These are phyloP conservation scores for Eurosta solidaginis DNA, from an alignment of 1,140 invertebrate species.

Conservation along the genomic window DNA sequence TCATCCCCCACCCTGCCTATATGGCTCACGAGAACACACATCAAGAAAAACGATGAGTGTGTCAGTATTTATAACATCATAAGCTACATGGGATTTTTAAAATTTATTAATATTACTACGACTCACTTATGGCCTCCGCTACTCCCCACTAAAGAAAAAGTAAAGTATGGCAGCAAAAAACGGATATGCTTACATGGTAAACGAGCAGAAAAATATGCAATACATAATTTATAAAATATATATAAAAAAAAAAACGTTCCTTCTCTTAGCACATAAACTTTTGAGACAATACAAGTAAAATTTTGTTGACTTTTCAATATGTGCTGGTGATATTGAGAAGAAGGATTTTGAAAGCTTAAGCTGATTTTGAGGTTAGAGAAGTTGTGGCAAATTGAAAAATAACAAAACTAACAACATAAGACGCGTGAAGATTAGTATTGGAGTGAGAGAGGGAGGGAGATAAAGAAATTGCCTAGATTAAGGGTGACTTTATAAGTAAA, in stretches of 20 bases:
- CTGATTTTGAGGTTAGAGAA: background rate
- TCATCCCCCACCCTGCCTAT: background rate
- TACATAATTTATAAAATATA: constrained; percentile 10
- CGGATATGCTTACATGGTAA: background rate
- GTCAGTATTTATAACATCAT: background rate
- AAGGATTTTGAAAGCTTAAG: constrained; percentile 9
- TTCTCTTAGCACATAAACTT: background rate
- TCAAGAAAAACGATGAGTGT: background rate
- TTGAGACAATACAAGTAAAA: background rate
- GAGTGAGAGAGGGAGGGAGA: background rate
- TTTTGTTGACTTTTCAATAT: background rate
- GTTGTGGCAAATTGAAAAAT: constrained; percentile 26
- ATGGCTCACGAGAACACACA: background rate
- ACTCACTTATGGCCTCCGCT: background rate
- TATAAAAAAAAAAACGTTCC: background rate
- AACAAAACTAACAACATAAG: background rate
- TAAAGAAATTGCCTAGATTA: background rate
- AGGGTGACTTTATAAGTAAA: background rate
- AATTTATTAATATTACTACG: constrained; percentile 3
- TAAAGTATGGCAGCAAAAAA: background rate
- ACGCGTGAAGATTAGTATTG: background rate
- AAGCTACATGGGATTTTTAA: constrained; percentile 6
- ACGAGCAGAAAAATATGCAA: constrained; percentile 20
- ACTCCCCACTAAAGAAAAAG: background rate
- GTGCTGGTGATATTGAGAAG: background rate